These are phyloP conservation scores for Meleagris gallopavo DNA, from an alignment of 2,113 vertebrate species.

Conservation along the genomic window DNA sequence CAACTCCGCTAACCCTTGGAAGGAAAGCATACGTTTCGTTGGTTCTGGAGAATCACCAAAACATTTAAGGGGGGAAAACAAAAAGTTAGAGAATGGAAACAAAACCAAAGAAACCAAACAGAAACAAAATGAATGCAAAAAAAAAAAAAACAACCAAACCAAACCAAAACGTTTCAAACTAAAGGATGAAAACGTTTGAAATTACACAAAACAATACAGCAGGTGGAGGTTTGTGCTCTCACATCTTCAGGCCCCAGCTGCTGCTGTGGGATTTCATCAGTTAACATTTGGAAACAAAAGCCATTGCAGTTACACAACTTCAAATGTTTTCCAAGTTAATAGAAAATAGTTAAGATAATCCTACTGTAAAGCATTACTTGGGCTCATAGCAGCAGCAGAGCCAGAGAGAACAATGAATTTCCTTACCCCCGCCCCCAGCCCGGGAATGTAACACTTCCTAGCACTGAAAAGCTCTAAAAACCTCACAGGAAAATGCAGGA, in stretches of 20 bases:
- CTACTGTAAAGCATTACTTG: not conserved
- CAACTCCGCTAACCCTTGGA: constrained; percentile 99
- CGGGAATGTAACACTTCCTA: not conserved
- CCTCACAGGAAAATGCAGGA: not conserved
- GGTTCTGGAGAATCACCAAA: constrained; percentile 97
- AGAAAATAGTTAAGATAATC: not conserved
- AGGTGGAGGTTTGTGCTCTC: not conserved
- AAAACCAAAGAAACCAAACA: constrained; percentile 69
- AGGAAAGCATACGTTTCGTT: constrained; percentile 99
- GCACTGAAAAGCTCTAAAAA: not conserved
- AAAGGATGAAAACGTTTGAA: constrained; percentile 75
- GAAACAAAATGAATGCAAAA: constrained; percentile 61
- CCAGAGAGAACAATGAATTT: not conserved
- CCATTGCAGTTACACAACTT: not conserved
- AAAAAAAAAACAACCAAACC: not conserved
- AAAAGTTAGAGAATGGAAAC: constrained; percentile 94
- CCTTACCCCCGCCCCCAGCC: not conserved
- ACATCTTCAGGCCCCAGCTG: not conserved
- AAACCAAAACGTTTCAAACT: constrained; percentile 11
- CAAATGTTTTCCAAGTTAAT: not conserved
- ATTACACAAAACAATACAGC: constrained; percentile 50
- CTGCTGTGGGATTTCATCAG: not conserved
- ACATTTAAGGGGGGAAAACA: constrained; percentile 91
- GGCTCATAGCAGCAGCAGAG: not conserved
- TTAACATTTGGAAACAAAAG: not conserved